phyloP scores from a whole-genome alignment of 2,888 invertebrate genomes.

The Yponomeuta plumbellus region DNA sequence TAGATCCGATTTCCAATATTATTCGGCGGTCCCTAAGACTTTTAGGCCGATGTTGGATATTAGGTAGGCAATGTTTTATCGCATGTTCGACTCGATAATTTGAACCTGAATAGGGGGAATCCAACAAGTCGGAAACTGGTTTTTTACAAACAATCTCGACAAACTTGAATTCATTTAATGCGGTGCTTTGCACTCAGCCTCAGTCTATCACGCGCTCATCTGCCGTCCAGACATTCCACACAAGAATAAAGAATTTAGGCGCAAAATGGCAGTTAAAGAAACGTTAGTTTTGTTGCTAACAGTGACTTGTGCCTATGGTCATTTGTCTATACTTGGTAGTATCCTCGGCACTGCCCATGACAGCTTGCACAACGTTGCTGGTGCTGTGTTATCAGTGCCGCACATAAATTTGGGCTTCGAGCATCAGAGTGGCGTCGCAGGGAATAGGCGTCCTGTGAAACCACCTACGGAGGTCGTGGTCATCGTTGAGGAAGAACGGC shows the following conservation, averaged over 20 bases:
- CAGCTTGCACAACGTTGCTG: slow-evolving; percentile 37
- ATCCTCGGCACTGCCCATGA: slow-evolving; percentile 34
- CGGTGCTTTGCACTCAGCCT: neutral
- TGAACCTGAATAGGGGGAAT: too few relatives aligned
- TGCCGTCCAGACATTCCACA: neutral
- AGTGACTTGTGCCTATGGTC: slow-evolving; percentile 25
- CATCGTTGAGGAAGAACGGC: neutral
- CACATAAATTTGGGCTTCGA: slow-evolving; percentile 17
- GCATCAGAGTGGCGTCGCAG: neutral
- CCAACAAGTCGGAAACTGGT: slow-evolving; percentile 3
- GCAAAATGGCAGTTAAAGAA: neutral
- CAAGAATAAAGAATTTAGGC: neutral
- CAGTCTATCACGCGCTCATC: slow-evolving; percentile 4
- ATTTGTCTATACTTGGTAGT: slow-evolving; percentile 31
- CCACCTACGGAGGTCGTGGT: slow-evolving; percentile 5
- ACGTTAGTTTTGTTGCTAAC: slow-evolving; percentile 18
- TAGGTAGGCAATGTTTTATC: too few relatives aligned
- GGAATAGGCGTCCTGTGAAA: neutral
- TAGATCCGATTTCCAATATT: too few relatives aligned
- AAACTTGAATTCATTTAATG: slow-evolving; percentile 3
- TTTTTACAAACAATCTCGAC: slow-evolving; percentile 9
- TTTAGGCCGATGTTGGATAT: too few relatives aligned
- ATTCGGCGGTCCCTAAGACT: too few relatives aligned
- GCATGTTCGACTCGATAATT: too few relatives aligned
- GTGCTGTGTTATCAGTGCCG: slow-evolving; percentile 40